Conservation (phyloP, 2,888 invertebrate genomes). For the Hirtodrosophila trivittata region DNA sequence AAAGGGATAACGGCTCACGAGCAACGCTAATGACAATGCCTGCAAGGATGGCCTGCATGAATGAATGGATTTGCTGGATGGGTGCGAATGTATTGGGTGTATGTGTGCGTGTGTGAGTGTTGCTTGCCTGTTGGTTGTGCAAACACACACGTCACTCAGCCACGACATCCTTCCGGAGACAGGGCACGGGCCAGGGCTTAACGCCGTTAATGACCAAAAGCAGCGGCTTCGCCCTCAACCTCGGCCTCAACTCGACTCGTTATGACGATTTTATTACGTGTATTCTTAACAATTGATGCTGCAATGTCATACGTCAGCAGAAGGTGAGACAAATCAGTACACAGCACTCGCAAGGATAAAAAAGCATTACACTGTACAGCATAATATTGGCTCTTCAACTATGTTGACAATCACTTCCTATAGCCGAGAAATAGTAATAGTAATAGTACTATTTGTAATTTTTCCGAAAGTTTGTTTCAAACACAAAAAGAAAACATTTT, state of each 20-base stretch:
- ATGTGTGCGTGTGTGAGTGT: slow-evolving; percentile 12
- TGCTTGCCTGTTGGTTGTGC: slow-evolving; percentile 42
- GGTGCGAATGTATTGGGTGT: slow-evolving; percentile 26
- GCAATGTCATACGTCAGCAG: slow-evolving; percentile 78
- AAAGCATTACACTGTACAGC: slow-evolving; percentile 38
- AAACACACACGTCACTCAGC: slow-evolving; percentile 78
- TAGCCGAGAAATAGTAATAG: no score
- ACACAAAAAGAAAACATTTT: no score
- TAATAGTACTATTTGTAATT: no score
- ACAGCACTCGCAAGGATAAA: slow-evolving; percentile 34
- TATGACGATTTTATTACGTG: slow-evolving; percentile 72
- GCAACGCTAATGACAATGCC: slow-evolving; percentile 74
- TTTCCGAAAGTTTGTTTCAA: no score
- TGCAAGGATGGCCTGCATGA: slow-evolving; percentile 37
- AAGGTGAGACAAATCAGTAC: slow-evolving; percentile 72
- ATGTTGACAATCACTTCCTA: no score
- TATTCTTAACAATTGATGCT: slow-evolving; percentile 72
- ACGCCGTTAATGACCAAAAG: slow-evolving; percentile 77
- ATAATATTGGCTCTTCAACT: background rate
- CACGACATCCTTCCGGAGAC: slow-evolving; percentile 73
- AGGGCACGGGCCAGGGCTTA: slow-evolving; percentile 53
- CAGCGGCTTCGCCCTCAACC: slow-evolving; percentile 45
- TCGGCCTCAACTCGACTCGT: slow-evolving; percentile 34
- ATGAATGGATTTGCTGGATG: slow-evolving; percentile 14
- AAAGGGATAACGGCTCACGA: slow-evolving; percentile 75